These are phyloP conservation scores for Amphipyra berbera DNA, from an alignment of 2,888 invertebrate species.

Conservation along the genomic window DNA sequence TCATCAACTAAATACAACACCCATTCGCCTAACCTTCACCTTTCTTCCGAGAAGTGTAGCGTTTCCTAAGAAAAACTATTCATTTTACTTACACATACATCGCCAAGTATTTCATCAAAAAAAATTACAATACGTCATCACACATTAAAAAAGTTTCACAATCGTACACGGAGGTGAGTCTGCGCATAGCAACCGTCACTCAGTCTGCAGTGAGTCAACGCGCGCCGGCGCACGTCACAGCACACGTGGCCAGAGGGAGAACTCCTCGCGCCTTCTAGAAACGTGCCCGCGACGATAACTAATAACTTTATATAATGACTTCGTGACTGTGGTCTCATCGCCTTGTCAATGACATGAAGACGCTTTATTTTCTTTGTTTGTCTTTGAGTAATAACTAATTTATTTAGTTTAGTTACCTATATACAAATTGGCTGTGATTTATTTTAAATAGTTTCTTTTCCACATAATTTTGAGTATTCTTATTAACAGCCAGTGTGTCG, in stretches of 20 bases:
- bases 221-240: constrained; percentile 34
- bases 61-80: too few species aligned
- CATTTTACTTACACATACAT: constrained; percentile 19
- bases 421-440: too few species aligned
- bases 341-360: constrained; percentile 19
- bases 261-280: constrained; percentile 32
- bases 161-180: constrained; percentile 30
- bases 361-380: constrained; percentile 33
- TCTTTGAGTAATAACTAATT: neutral
- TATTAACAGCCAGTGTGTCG: too few species aligned
- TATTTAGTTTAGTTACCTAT: too few species aligned
- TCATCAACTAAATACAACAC: too few species aligned
- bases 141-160: constrained; percentile 37
- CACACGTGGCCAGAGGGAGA: constrained; percentile 41
- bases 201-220: constrained; percentile 43
- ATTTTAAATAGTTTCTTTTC: too few species aligned
- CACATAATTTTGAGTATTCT: too few species aligned
- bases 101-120: constrained; percentile 34
- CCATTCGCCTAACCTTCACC: too few species aligned
- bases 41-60: too few species aligned
- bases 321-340: constrained; percentile 33
- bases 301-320: constrained; percentile 13
- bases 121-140: constrained; percentile 31
- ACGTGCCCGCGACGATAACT: constrained; percentile 34
- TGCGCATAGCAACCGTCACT: constrained; percentile 47